Evolutionary conservation across 2,797 vertebrate species (phyloP).

Genomic region (Protosalanx chinensis): DNA sequence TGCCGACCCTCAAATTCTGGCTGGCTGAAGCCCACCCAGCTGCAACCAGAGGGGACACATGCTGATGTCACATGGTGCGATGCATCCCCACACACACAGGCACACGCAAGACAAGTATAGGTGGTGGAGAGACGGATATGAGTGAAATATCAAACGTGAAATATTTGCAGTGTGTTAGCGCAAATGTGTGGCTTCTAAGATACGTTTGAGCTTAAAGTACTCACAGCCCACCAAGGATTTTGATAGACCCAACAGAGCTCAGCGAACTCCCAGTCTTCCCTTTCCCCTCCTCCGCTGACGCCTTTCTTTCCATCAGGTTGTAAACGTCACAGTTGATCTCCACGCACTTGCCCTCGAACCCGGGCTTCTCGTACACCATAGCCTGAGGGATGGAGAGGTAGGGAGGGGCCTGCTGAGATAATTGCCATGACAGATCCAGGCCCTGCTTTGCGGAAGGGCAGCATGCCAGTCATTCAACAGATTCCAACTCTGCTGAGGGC

Average conservation of each 20-base stretch:
- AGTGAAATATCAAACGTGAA: neutral
- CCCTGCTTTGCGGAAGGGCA: conserved; percentile 23
- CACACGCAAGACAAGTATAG: neutral
- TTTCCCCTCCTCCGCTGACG: conserved; percentile 36
- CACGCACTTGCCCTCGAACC: conserved; percentile 81
- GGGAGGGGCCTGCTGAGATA: neutral
- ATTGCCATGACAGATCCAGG: neutral
- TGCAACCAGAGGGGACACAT: conserved; percentile 45
- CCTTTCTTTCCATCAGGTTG: conserved; percentile 54
- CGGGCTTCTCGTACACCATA: conserved; percentile 86
- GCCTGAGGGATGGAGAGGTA: conserved; percentile 63
- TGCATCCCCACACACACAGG: conserved; percentile 1
- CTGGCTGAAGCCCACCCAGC: conserved; percentile 91
- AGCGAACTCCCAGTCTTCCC: conserved; percentile 42
- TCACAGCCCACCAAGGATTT: conserved; percentile 90
- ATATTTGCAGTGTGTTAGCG: neutral
- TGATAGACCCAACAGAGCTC: conserved; percentile 82
- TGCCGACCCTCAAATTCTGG: conserved; percentile 87
- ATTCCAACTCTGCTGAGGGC: neutral
- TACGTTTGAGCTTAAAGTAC: conserved; percentile 54
- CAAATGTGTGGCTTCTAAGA: neutral
- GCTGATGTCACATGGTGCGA: neutral
- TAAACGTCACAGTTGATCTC: conserved; percentile 78
- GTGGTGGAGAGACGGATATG: neutral
- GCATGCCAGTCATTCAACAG: conserved; percentile 24